phyloP scores from a whole-genome alignment of 2,888 invertebrate genomes.

The Ditylenchus weischeri region DNA sequence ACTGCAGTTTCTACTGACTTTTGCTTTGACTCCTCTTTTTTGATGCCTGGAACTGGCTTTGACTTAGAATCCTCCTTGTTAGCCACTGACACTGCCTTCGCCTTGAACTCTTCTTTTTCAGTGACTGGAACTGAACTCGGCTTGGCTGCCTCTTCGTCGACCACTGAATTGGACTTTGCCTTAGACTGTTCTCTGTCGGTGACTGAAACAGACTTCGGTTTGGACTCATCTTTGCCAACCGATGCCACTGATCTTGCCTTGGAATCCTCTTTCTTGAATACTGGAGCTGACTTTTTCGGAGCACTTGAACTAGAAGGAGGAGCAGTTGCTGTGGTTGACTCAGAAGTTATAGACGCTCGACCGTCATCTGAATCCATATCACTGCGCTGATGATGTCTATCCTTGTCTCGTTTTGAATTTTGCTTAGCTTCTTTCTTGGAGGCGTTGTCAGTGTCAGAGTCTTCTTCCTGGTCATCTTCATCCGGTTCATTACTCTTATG shows the following conservation, averaged over 20 bases:
- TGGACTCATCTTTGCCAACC: neutral
- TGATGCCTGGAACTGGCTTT: too few relatives aligned
- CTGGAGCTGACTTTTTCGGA: too few relatives aligned
- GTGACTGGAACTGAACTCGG: neutral
- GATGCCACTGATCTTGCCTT: neutral
- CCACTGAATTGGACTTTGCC: too few relatives aligned
- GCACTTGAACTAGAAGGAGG: neutral
- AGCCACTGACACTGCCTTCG: too few relatives aligned
- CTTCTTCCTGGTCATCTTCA: slow-evolving; percentile 1
- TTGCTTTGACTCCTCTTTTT: neutral
- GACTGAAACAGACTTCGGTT: neutral
- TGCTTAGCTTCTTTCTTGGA: slow-evolving; percentile 1
- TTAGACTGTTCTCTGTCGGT: too few relatives aligned
- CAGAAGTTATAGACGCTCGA: neutral
- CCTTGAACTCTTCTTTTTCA: too few relatives aligned
- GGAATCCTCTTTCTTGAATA: neutral
- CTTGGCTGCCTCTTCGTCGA: too few relatives aligned
- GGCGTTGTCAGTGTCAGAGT: neutral
- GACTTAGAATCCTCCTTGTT: neutral
- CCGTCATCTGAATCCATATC: slow-evolving; percentile 6
- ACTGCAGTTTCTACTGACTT: neutral
- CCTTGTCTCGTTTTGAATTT: neutral
- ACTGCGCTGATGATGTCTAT: neutral
- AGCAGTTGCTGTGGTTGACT: slow-evolving; percentile 1
- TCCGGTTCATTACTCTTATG: slow-evolving; percentile 7